Evolutionary conservation across 1,140 invertebrate genomes (phyloP).

Genomic region (Drosophila parabipectinata): DNA sequence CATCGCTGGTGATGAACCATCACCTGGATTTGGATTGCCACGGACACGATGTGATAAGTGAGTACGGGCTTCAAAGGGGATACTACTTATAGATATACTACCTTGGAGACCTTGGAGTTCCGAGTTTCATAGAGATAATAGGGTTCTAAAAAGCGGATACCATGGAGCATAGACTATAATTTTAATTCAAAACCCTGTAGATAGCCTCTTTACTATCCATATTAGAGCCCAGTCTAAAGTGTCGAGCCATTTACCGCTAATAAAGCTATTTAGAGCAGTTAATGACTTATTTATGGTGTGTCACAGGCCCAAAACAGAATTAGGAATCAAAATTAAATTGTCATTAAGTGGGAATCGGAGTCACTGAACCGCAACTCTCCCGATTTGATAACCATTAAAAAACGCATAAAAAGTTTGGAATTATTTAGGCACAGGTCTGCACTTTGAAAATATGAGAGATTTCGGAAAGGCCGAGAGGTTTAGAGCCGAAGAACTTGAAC

Average conservation of each 20-base stretch:
- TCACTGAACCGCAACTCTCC: constrained; percentile 37
- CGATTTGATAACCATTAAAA: constrained; percentile 33
- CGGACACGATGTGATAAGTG: constrained; percentile 84
- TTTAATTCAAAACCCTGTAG: background rate
- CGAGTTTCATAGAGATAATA: no score
- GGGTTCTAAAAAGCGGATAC: no score
- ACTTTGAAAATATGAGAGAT: no score
- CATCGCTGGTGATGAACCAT: constrained; percentile 86
- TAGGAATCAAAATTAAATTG: constrained; percentile 70
- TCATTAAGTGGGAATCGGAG: constrained; percentile 54
- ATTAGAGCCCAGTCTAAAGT: constrained; percentile 24
- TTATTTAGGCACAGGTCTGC: background rate
- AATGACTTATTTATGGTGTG: constrained; percentile 75
- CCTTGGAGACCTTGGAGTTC: no score
- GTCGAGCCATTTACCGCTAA: constrained; percentile 64
- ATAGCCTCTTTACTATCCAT: background rate
- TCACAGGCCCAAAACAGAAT: constrained; percentile 40
- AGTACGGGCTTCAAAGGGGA: constrained; percentile 48
- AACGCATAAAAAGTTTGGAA: constrained; percentile 48
- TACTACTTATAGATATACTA: no score
- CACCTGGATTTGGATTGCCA: constrained; percentile 85
- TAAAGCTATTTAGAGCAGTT: constrained; percentile 75
- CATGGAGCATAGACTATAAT: background rate
- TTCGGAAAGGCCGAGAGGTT: background rate
- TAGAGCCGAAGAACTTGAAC: constrained; percentile 15